A percentile compares a stretch with the other conserved stretches of the same genome.
These are phyloP conservation scores for Folsomia manolachei DNA, from an alignment of 2,888 invertebrate species.

Conservation along the genomic window DNA sequence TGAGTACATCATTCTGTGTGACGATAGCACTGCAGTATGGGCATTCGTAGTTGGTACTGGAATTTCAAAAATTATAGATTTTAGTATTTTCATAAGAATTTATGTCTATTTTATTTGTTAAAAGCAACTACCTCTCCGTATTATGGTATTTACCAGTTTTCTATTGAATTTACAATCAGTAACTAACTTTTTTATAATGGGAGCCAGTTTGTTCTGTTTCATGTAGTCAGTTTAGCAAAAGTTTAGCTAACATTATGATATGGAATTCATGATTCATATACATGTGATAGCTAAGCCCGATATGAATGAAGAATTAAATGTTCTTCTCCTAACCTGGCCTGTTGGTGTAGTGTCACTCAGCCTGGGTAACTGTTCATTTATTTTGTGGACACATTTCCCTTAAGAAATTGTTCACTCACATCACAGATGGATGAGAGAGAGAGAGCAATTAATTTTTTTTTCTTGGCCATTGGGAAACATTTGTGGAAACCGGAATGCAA, in stretches of 20 bases:
- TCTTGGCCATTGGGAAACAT: background rate
- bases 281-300: too few species aligned
- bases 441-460: background rate
- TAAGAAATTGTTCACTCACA: background rate
- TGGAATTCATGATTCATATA: too few species aligned
- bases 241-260: background rate
- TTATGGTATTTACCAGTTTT: too few species aligned
- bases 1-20: conserved; percentile 42
- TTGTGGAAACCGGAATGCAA: background rate
- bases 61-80: conserved; percentile 25
- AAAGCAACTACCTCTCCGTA: too few species aligned
- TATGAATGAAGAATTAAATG: background rate
- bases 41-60: conserved; percentile 44
- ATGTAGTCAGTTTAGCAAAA: background rate
- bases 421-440: background rate
- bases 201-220: too few species aligned
- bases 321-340: background rate
- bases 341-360: background rate
- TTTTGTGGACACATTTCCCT: background rate
- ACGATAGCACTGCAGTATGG: conserved; percentile 44
- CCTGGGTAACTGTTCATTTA: background rate
- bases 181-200: too few species aligned
- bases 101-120: background rate
- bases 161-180: too few species aligned
- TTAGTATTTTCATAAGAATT: background rate